phyloP scores from a whole-genome alignment of 2,797 vertebrate genomes.

The Florisuga fusca region DNA sequence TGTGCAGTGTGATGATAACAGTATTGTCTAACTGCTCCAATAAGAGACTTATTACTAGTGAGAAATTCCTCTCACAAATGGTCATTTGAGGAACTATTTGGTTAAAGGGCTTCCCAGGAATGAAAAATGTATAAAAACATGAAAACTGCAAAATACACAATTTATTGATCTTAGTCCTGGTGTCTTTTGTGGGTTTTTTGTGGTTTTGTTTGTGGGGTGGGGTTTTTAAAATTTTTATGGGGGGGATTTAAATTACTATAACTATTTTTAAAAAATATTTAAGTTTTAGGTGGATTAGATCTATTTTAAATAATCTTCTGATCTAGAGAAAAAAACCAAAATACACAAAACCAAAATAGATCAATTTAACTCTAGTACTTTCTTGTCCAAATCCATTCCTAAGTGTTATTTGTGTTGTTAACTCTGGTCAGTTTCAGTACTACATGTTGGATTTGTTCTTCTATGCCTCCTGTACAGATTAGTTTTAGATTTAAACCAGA shows the following conservation, averaged over 20 bases:
- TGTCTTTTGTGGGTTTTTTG: neutral
- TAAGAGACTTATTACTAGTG: neutral
- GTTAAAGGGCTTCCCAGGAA: neutral
- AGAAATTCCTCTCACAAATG: neutral
- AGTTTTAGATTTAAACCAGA: neutral
- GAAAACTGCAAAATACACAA: neutral
- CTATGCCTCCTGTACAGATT: neutral
- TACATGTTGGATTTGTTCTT: neutral
- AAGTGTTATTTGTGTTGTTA: neutral
- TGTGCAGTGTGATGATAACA: neutral
- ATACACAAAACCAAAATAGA: accelerated
- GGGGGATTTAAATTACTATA: no score
- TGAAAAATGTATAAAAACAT: neutral
- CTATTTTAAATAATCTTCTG: neutral
- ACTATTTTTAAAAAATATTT: neutral
- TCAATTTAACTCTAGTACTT: neutral
- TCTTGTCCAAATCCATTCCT: neutral
- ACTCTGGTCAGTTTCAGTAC: neutral
- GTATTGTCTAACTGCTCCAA: neutral
- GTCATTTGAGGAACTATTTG: neutral
- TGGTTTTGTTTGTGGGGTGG: no score
- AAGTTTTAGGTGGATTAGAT: neutral
- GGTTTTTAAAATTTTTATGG: no score
- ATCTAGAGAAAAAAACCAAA: neutral
- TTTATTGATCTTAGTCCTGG: neutral